Conservation (phyloP, 1,140 invertebrate genomes). For the Rhagoletis pomonella region DNA sequence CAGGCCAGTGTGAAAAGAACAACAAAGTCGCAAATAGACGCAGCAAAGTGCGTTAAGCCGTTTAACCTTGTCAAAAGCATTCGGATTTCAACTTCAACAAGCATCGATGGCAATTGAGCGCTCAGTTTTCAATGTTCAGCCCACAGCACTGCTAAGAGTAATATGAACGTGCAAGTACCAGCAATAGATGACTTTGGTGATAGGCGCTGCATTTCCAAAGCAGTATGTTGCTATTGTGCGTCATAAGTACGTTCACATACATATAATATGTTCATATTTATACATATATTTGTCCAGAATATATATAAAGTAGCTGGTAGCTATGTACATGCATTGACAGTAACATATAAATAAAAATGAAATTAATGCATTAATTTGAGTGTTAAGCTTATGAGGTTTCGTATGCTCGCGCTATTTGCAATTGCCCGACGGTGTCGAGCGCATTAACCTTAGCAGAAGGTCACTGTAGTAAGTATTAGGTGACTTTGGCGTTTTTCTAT, state of each 20-base stretch:
- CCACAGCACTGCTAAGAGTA: neutral
- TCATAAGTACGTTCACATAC: neutral
- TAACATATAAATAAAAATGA: neutral
- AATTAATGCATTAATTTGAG: slow-evolving; percentile 38
- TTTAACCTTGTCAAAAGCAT: slow-evolving; percentile 43
- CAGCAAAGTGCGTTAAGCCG: slow-evolving; percentile 28
- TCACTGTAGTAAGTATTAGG: neutral
- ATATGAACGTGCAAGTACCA: neutral
- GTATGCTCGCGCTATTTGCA: neutral
- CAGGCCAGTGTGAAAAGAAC: neutral
- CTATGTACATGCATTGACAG: neutral
- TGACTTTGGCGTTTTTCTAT: slow-evolving; percentile 49
- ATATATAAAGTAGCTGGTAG: neutral
- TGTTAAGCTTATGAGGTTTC: slow-evolving; percentile 4
- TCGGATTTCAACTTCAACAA: slow-evolving; percentile 20
- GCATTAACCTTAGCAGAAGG: neutral
- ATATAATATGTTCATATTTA: too few species aligned
- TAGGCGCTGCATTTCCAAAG: neutral
- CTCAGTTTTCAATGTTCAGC: neutral
- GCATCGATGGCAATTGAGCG: neutral
- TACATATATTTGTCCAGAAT: too few species aligned
- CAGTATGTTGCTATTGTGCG: neutral
- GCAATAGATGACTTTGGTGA: slow-evolving; percentile 17
- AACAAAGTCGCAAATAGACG: neutral
- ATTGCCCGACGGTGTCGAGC: slow-evolving; percentile 7